Conservation (phyloP, 2,888 invertebrate species). For the Drosophila differens region DNA sequence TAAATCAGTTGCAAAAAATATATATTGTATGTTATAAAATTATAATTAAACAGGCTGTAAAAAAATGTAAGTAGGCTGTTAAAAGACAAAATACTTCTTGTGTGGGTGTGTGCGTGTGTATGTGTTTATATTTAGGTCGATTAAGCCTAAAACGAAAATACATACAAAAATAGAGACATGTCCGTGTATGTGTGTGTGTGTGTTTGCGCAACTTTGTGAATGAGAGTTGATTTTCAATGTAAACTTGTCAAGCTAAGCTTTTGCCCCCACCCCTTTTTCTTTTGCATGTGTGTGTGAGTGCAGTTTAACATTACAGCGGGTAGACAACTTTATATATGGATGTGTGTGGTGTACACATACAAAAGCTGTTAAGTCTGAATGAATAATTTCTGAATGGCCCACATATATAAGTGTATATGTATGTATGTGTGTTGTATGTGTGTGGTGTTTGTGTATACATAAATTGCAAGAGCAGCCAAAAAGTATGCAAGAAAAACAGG, state of each 20-base stretch:
- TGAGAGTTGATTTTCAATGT: background rate
- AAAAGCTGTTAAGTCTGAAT: background rate
- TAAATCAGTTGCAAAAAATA: background rate
- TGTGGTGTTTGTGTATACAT: background rate
- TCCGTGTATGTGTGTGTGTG: background rate
- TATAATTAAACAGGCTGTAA: constrained; percentile 2
- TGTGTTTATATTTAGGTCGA: background rate
- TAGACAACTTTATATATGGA: background rate
- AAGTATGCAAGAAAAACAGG: background rate
- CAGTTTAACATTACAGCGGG: background rate
- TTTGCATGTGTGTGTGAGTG: background rate
- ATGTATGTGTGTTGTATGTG: background rate
- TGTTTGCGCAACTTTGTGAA: constrained; percentile 3
- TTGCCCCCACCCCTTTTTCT: background rate
- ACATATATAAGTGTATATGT: background rate
- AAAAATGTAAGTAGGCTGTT: constrained; percentile 17
- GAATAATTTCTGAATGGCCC: constrained; percentile 1
- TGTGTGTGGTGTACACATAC: background rate
- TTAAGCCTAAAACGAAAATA: constrained; percentile 1
- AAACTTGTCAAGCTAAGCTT: background rate
- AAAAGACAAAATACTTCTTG: background rate
- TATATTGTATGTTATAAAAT: background rate
- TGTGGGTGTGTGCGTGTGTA: background rate
- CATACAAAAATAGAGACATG: background rate
- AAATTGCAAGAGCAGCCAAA: background rate